phyloP scores from a whole-genome alignment of 1,140 invertebrate genomes.

The Pogonognathellus flavescens region DNA sequence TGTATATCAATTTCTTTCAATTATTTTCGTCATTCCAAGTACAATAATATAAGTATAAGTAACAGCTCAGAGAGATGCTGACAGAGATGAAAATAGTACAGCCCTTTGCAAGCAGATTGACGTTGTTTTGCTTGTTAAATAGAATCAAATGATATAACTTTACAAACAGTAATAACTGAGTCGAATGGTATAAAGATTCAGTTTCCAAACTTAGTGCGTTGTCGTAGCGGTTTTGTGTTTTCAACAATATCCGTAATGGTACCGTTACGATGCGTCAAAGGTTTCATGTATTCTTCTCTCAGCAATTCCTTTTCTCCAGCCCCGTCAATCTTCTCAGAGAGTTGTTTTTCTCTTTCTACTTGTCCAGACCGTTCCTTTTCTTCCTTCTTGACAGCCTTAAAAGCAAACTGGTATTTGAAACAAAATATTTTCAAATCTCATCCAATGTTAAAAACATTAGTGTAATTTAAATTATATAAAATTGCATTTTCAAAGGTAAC shows the following conservation, averaged over 20 bases:
- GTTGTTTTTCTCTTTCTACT: no score
- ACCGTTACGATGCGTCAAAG: not conserved
- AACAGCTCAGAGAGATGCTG: no score
- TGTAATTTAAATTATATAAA: not conserved
- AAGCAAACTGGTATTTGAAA: not conserved
- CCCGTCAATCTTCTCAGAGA: not conserved
- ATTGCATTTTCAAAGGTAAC: not conserved
- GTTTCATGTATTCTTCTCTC: not conserved
- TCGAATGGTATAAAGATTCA: not conserved
- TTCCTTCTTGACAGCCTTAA: not conserved
- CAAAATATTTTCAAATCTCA: not conserved
- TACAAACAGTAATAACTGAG: no score
- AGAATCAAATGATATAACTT: no score
- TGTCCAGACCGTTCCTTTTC: no score
- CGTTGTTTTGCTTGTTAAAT: not conserved
- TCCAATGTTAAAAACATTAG: not conserved
- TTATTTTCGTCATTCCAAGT: no score
- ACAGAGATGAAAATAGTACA: no score
- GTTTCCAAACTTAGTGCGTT: slow-evolving; percentile 1
- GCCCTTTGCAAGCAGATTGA: no score
- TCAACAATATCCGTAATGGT: not conserved
- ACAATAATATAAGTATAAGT: no score
- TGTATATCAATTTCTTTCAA: no score
- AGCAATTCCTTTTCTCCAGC: not conserved
- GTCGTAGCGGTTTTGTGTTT: not conserved